Evolutionary conservation across 2,888 invertebrate genomes (phyloP).

Genomic region (Ormyrus labotus): DNA sequence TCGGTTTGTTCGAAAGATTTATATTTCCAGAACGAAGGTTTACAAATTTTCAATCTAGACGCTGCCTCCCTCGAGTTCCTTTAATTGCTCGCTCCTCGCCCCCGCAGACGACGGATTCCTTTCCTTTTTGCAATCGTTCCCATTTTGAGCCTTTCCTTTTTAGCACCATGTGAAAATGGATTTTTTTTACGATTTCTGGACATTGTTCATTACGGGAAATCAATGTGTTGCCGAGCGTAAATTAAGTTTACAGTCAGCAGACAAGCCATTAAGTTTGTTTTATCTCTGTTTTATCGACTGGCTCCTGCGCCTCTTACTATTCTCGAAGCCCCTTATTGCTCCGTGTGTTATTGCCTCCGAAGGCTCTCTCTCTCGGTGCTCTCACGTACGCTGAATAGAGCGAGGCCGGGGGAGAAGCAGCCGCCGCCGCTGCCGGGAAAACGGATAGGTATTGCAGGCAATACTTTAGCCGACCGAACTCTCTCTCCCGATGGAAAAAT

Average conservation of each 20-base stretch:
- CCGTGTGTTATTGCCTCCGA: conserved; percentile 33
- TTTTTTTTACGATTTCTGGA: not conserved
- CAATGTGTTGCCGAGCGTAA: too few species aligned
- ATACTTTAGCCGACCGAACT: conserved; percentile 10
- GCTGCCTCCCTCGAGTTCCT: conserved; percentile 66
- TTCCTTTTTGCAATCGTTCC: conserved; percentile 43
- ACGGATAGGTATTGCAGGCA: conserved; percentile 26
- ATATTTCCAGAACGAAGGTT: too few species aligned
- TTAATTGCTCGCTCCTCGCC: conserved; percentile 49
- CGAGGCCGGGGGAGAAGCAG: not conserved
- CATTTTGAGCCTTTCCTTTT: conserved; percentile 5
- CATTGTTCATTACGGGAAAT: not conserved
- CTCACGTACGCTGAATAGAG: too few species aligned
- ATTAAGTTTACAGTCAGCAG: too few species aligned
- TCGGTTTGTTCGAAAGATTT: too few species aligned
- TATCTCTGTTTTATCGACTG: conserved; percentile 4
- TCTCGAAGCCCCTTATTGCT: conserved; percentile 29
- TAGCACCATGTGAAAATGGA: not conserved
- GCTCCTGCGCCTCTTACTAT: conserved; percentile 24
- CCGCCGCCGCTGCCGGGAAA: conserved; percentile 15
- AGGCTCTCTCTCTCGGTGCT: not conserved
- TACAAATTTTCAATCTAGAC: conserved; percentile 60
- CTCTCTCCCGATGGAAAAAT: too few species aligned
- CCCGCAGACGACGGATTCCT: not conserved
- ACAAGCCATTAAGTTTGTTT: not conserved